Conservation (phyloP, 1,140 invertebrate genomes). For the Trachymyrmex cornetzi region DNA sequence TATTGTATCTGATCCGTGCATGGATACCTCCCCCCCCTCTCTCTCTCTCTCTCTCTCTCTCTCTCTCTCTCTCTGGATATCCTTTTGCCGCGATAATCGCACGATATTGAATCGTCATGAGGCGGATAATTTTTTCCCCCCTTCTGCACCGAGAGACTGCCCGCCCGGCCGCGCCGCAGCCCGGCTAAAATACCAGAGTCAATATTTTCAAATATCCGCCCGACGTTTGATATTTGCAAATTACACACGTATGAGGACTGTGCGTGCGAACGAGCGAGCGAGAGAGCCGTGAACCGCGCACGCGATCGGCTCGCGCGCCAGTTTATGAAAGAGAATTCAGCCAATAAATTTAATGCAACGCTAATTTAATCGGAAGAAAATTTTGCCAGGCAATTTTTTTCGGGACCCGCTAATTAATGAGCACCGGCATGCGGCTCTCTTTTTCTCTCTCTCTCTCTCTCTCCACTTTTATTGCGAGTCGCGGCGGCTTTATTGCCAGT, state of each 20-base stretch:
- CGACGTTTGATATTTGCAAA: conserved; percentile 72
- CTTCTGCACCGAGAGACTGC: conserved; percentile 26
- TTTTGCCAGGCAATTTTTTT: conserved; percentile 68
- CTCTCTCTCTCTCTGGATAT: conserved; percentile 29
- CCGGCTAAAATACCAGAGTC: conserved; percentile 65
- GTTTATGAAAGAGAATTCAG: conserved; percentile 70
- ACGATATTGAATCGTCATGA: conserved; percentile 71
- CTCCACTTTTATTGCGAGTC: conserved; percentile 41
- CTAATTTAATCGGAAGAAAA: conserved; percentile 73
- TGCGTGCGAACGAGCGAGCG: not conserved
- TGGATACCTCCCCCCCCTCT: conserved; percentile 8
- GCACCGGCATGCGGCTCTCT: conserved; percentile 27
- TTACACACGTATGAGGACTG: conserved; percentile 57
- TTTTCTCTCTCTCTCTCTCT: not conserved
- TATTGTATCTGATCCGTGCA: conserved; percentile 69
- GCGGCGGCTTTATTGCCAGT: conserved; percentile 37
- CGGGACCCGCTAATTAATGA: conserved; percentile 66
- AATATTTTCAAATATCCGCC: conserved; percentile 63
- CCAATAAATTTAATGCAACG: conserved; percentile 74
- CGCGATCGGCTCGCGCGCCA: conserved; percentile 26
- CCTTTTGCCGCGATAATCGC: conserved; percentile 71
- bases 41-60: not conserved
- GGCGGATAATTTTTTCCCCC: conserved; percentile 60
- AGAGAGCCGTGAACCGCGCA: not conserved
- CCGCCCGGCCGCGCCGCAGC: conserved; percentile 1